Evolutionary conservation across 2,797 vertebrate genomes (phyloP).

Genomic region (Hemibagrus guttatus): DNA sequence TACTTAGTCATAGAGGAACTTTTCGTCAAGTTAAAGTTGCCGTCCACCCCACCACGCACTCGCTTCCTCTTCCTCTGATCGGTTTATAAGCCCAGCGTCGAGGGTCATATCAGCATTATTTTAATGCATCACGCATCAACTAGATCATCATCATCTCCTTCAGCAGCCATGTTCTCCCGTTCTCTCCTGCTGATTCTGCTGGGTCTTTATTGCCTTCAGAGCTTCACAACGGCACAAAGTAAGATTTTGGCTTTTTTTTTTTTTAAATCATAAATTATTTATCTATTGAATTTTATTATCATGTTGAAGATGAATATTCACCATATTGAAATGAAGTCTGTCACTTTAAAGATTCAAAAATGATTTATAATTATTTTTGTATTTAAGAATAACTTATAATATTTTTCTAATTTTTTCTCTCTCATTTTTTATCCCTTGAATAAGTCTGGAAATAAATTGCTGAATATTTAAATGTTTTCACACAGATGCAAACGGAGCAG

Average conservation of each 20-base stretch:
- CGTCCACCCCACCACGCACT: neutral
- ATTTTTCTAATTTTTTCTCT: neutral
- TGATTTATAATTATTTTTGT: neutral
- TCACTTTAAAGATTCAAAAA: too few relatives aligned
- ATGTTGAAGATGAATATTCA: neutral
- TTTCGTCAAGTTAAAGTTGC: neutral
- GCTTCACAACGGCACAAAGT: neutral
- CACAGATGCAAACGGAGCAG: conserved; percentile 14
- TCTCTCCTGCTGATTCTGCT: conserved; percentile 14
- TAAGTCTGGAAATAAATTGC: neutral
- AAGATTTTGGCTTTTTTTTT: neutral
- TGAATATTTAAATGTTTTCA: neutral
- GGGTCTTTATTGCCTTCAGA: conserved; percentile 2
- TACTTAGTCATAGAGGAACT: neutral
- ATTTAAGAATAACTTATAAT: too few relatives aligned
- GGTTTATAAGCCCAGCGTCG: neutral
- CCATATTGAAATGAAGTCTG: neutral
- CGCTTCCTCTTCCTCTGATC: neutral
- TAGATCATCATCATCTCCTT: neutral
- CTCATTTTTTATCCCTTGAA: too few relatives aligned
- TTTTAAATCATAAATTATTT: too few relatives aligned
- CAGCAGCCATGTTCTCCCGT: neutral
- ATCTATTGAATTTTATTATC: too few relatives aligned
- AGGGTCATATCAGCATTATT: neutral
- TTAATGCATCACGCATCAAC: neutral